phyloP scores from a whole-genome alignment of 1,140 invertebrate genomes.

The Anagrus nilaparvatae region DNA sequence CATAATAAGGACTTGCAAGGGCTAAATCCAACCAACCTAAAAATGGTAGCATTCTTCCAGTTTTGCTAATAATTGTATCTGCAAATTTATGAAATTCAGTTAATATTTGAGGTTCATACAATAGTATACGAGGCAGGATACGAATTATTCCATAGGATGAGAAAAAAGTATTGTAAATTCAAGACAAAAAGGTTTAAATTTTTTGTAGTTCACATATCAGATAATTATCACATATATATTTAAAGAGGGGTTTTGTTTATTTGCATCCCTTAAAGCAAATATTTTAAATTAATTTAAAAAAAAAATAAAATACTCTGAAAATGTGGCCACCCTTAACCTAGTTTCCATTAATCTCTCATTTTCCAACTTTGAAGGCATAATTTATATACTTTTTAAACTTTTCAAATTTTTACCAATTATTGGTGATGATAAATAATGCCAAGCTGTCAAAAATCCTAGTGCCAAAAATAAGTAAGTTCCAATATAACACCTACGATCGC shows the following conservation, averaged over 20 bases:
- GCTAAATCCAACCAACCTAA: conserved; percentile 19
- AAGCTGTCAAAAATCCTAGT: conserved; percentile 10
- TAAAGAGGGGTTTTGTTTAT: too few relatives aligned
- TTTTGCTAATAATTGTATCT: conserved; percentile 3
- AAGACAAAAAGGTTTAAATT: too few relatives aligned
- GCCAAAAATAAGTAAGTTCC: conserved; percentile 6
- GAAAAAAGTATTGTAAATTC: too few relatives aligned
- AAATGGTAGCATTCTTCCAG: conserved; percentile 20
- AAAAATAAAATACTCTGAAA: too few relatives aligned
- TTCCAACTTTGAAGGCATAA: too few relatives aligned
- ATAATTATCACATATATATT: too few relatives aligned
- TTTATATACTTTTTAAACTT: conserved; percentile 2
- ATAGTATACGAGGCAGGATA: too few relatives aligned
- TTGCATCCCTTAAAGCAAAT: too few relatives aligned
- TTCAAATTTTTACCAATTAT: conserved; percentile 18
- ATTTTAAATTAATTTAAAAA: too few relatives aligned
- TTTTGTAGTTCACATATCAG: too few relatives aligned
- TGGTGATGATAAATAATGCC: conserved; percentile 20
- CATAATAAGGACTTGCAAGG: conserved; percentile 23
- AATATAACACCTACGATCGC: conserved; percentile 17
- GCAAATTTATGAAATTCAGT: conserved; percentile 10
- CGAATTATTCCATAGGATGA: not conserved
- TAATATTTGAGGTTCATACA: conserved; percentile 6
- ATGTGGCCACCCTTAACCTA: too few relatives aligned
- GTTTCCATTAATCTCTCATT: too few relatives aligned